Percentiles rank a stretch among this genome's conserved stretches.
Evolutionary conservation across 2,113 vertebrate species (phyloP).

Genomic region (Phycodurus eques): DNA sequence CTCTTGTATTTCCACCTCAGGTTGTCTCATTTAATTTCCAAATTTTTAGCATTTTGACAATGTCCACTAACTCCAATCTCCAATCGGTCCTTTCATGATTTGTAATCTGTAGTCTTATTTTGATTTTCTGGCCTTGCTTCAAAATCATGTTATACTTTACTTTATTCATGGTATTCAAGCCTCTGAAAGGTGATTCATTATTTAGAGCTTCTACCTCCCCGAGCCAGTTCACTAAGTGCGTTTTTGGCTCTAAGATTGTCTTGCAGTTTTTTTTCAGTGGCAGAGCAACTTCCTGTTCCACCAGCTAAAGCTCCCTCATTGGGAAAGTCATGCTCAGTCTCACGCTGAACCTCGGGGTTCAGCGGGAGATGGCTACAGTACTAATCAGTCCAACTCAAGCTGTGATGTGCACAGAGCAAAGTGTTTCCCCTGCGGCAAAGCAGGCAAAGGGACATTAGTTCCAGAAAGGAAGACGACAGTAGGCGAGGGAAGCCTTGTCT

Average conservation of each 20-base stretch:
- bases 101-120: conserved; percentile 16
- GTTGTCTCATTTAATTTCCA: conserved; percentile 42
- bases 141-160: conserved; percentile 66
- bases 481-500: conserved; percentile 54
- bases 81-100: background rate
- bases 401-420: conserved; percentile 61
- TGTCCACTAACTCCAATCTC: conserved; percentile 3
- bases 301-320: conserved; percentile 28
- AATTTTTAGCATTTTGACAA: conserved; percentile 35
- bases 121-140: conserved; percentile 31
- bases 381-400: conserved; percentile 64
- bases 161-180: conserved; percentile 72
- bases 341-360: conserved; percentile 38
- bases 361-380: conserved; percentile 61
- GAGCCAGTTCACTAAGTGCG: conserved; percentile 68
- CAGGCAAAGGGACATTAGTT: conserved; percentile 67
- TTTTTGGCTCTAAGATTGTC: conserved; percentile 64
- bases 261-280: conserved; percentile 39
- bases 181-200: conserved; percentile 68
- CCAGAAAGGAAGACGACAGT: conserved; percentile 58
- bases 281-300: conserved; percentile 30
- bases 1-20: conserved; percentile 34
- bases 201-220: conserved; percentile 65
- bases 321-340: conserved; percentile 44
- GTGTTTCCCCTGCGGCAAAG: conserved; percentile 60